Conservation (phyloP, 2,888 invertebrate species). For the Pilophorus perplexus region DNA sequence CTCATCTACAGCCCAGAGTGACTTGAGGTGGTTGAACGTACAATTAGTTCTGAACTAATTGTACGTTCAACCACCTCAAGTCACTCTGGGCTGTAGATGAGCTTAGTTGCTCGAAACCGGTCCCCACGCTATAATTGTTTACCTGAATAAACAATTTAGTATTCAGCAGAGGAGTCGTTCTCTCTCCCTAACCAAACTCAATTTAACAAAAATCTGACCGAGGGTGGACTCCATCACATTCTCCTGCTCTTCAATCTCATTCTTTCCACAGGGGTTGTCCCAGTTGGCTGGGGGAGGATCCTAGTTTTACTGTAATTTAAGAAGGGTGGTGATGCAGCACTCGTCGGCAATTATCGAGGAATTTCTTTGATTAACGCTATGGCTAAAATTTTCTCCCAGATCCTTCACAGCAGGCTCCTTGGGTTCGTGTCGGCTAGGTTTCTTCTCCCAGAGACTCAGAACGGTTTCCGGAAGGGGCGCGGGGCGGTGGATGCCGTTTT, state of each 20-base stretch:
- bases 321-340: not conserved
- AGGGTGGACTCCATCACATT: not conserved
- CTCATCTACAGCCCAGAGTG: no score
- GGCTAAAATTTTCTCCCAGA: constrained; percentile 20
- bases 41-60: no score
- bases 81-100: no score
- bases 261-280: not conserved
- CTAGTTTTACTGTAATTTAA: not conserved
- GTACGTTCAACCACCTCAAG: no score
- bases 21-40: no score
- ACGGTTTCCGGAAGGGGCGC: constrained; percentile 18
- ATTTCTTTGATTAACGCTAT: constrained; percentile 20
- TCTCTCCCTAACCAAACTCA: no score
- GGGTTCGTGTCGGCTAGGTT: not conserved
- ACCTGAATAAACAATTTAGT: no score
- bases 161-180: no score
- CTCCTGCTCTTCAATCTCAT: not conserved
- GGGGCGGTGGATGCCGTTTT: constrained; percentile 4
- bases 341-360: constrained; percentile 1
- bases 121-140: no score
- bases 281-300: not conserved
- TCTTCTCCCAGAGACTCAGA: constrained; percentile 24
- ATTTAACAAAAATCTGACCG: no score
- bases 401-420: constrained; percentile 7
- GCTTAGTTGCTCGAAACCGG: no score